phyloP scores from a whole-genome alignment of 2,797 vertebrate species.

The Phyllotis vaccarum region DNA sequence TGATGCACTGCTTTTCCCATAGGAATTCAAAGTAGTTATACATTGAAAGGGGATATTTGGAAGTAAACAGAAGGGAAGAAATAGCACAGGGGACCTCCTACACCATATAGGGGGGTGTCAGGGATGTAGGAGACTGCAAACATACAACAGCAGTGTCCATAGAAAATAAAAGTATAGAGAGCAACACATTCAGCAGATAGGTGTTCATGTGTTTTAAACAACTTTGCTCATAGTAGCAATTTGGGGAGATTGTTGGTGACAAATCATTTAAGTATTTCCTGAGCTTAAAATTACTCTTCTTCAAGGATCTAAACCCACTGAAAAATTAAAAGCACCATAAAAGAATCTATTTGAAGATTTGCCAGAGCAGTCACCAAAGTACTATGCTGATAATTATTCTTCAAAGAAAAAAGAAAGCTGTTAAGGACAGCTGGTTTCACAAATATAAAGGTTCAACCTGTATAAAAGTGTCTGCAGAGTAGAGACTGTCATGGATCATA shows the following conservation, averaged over 20 bases:
- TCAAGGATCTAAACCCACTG: conserved; percentile 66
- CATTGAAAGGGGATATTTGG: background rate
- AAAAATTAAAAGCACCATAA: conserved; percentile 50
- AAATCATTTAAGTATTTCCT: conserved; percentile 76
- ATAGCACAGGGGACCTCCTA: background rate
- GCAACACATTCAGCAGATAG: background rate
- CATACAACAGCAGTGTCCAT: background rate
- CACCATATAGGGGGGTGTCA: background rate
- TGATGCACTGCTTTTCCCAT: background rate
- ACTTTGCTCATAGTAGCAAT: conserved; percentile 68
- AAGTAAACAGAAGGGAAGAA: background rate
- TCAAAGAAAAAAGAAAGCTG: background rate
- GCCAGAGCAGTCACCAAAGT: conserved; percentile 75
- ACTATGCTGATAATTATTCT: conserved; percentile 44
- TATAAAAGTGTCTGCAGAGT: background rate
- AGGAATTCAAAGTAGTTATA: background rate
- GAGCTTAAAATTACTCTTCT: conserved; percentile 80
- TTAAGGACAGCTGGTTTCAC: background rate
- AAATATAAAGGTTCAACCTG: background rate
- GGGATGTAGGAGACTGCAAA: background rate
- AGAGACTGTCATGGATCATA: background rate
- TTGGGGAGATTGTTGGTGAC: conserved; percentile 69
- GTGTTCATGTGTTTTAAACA: conserved; percentile 72
- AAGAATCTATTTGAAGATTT: conserved; percentile 75
- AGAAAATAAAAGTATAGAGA: background rate